Base-by-base conservation (phyloP, 2,888 invertebrate species). In the Torymus aiolomorphi region DNA sequence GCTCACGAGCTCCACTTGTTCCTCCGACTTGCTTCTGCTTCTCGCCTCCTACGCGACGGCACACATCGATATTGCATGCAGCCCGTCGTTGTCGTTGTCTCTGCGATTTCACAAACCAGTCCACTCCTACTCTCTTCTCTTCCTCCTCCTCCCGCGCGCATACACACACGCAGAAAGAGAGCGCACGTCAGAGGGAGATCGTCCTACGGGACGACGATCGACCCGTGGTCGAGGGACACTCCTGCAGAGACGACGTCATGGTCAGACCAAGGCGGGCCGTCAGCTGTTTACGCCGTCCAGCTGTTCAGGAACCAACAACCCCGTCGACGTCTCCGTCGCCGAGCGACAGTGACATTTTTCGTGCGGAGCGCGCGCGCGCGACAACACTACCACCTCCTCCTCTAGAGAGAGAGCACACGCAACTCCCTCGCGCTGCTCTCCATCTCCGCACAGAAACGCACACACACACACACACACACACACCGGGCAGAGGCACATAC, bases 41-140 rank as follows among this genome's bases (percentile, higher is more conserved):
- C 5, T 31, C 31, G 31, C 31, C 31, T 31, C 31, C 31, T 51
- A 49, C 52, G 42, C 20, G 20, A 70, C 31, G 31, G 31, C 31
- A 31, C 59, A 76, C 76, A 80, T 76, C 80, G 66, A 76, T 59
- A 75, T 70, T 8, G 31, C 8, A 31, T 31, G 31, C 31, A 31
- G 74, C 65, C 63, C 54, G 73, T 78, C 20, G 54, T n/a, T 67
- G 49, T 24, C 20, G 61, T 69, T 24, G 63, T 57, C 62, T 57
- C 63, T 63, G 20, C 74, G 57, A 69, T 70, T 74, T 78, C 49
- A 31, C 49, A 61, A 78, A 78, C 8, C 16, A 63, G 51, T 69
- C 57, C 51, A 57, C 56, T 70, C 11, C 63, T 69, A 51, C 51
- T 51, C 56, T 70, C 11, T 57, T 79, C 57, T 31, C 51, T 12